Percentiles rank a stretch among this genome's conserved stretches.
Conservation (phyloP, 92 coral and sea anemone species). For the Galaxea fascicularis region DNA sequence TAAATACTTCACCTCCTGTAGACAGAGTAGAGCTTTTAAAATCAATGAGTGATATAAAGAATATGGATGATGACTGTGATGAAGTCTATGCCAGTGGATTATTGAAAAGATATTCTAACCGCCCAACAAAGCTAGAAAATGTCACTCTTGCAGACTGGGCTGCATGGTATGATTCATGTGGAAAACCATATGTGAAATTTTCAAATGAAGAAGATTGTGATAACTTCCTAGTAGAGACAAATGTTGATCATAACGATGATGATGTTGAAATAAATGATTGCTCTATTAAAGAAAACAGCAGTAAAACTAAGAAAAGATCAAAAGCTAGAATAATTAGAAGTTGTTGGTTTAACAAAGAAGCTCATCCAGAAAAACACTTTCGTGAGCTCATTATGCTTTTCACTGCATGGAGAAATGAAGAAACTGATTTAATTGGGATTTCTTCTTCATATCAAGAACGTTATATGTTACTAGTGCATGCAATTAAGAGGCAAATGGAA, state of each 20-base stretch:
- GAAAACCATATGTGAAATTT: slow-evolving; percentile 35
- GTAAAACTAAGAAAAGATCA: slow-evolving; percentile 43
- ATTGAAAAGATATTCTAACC: slow-evolving; percentile 48
- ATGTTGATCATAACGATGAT: slow-evolving; percentile 39
- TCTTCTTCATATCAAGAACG: slow-evolving; percentile 54
- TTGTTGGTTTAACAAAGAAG: no score
- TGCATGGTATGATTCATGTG: slow-evolving; percentile 67
- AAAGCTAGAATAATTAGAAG: slow-evolving; percentile 42
- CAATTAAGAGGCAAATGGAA: slow-evolving; percentile 13
- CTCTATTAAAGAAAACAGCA: background rate
- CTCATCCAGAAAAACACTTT: slow-evolving; percentile 28
- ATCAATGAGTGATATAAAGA: no score
- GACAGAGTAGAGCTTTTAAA: slow-evolving; percentile 26
- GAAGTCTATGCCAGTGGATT: slow-evolving; percentile 36
- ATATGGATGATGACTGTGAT: slow-evolving; percentile 22
- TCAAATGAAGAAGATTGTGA: slow-evolving; percentile 35
- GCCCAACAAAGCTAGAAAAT: slow-evolving; percentile 26
- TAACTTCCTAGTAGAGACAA: slow-evolving; percentile 26
- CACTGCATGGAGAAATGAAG: slow-evolving; percentile 66
- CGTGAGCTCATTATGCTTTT: slow-evolving; percentile 50
- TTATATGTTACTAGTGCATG: background rate
- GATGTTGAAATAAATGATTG: slow-evolving; percentile 40
- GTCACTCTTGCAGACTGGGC: slow-evolving; percentile 69
- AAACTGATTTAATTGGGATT: slow-evolving; percentile 36
- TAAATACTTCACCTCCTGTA: slow-evolving; percentile 29